Evolutionary conservation across 1,140 invertebrate species (phyloP).

Genomic region (Sitobion miscanthi): DNA sequence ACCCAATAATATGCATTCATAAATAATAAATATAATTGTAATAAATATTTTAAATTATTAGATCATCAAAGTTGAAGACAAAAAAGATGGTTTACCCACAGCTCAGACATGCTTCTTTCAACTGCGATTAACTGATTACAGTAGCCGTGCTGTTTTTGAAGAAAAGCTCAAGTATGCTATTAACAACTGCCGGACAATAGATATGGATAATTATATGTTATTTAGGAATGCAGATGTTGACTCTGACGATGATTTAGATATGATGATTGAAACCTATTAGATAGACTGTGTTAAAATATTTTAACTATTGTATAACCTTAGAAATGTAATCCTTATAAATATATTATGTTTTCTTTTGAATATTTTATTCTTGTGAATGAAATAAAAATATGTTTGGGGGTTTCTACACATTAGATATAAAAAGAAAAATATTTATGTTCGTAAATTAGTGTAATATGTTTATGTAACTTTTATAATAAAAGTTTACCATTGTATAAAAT

Average conservation of each 20-base stretch:
- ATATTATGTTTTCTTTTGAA: neutral
- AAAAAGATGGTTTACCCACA: slow-evolving; percentile 70
- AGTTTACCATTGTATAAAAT: neutral
- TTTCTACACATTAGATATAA: neutral
- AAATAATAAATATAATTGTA: neutral
- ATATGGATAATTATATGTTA: slow-evolving; percentile 79
- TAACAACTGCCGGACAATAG: slow-evolving; percentile 74
- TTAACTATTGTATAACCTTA: neutral
- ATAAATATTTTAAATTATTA: slow-evolving; percentile 59
- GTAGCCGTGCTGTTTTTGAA: slow-evolving; percentile 68
- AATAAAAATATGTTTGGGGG: neutral
- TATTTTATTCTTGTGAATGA: neutral
- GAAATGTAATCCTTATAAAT: neutral
- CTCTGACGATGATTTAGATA: slow-evolving; percentile 66
- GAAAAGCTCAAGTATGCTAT: slow-evolving; percentile 73
- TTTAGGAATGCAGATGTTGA: slow-evolving; percentile 68
- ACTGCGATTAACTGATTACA: slow-evolving; percentile 72
- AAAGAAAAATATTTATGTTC: neutral
- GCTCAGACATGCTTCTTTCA: slow-evolving; percentile 78
- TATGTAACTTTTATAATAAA: neutral
- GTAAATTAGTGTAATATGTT: slow-evolving; percentile 9
- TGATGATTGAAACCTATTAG: slow-evolving; percentile 3
- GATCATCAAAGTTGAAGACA: slow-evolving; percentile 69
- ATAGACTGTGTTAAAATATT: neutral
- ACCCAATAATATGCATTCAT: neutral